Evolutionary conservation across 2,113 vertebrate genomes (phyloP).

Genomic region (Lagopus muta): DNA sequence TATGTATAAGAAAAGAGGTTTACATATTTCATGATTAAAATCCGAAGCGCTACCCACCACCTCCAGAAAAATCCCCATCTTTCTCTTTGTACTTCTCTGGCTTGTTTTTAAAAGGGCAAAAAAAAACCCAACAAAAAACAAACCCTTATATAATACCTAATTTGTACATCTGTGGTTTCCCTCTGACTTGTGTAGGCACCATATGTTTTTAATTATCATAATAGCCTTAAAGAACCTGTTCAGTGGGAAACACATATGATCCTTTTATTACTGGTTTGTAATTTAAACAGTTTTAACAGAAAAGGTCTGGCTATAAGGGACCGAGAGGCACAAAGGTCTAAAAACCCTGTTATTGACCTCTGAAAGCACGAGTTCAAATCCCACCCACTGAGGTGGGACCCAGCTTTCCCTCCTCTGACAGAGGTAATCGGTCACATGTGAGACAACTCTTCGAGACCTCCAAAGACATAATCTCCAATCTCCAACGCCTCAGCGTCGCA

Average conservation of each 20-base stretch:
- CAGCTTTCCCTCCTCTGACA: slow-evolving; percentile 72
- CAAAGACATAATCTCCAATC: slow-evolving; percentile 72
- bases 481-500: slow-evolving; percentile 21
- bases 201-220: slow-evolving; percentile 95
- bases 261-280: slow-evolving; percentile 84
- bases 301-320: slow-evolving; percentile 77
- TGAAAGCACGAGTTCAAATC: slow-evolving; percentile 77
- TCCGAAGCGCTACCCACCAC: slow-evolving; percentile 63
- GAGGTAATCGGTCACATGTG: slow-evolving; percentile 85
- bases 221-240: slow-evolving; percentile 93
- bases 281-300: slow-evolving; percentile 84
- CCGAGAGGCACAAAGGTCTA: slow-evolving; percentile 76
- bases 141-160: slow-evolving; percentile 87
- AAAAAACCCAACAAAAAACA: slow-evolving; percentile 75
- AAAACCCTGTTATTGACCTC: slow-evolving; percentile 79
- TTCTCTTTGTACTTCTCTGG: slow-evolving; percentile 68
- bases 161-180: slow-evolving; percentile 88
- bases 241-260: slow-evolving; percentile 81
- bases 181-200: slow-evolving; percentile 82
- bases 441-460: slow-evolving; percentile 73
- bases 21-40: slow-evolving; percentile 72
- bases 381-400: slow-evolving; percentile 80
- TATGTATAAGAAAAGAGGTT: slow-evolving; percentile 58
- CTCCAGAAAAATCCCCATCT: slow-evolving; percentile 45
- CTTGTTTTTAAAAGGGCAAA: slow-evolving; percentile 80